Evolutionary conservation across 2,888 invertebrate species (phyloP), one percentile per base, ranked within the genome.

Genomic region (Cacoxenus indagator): DNA sequence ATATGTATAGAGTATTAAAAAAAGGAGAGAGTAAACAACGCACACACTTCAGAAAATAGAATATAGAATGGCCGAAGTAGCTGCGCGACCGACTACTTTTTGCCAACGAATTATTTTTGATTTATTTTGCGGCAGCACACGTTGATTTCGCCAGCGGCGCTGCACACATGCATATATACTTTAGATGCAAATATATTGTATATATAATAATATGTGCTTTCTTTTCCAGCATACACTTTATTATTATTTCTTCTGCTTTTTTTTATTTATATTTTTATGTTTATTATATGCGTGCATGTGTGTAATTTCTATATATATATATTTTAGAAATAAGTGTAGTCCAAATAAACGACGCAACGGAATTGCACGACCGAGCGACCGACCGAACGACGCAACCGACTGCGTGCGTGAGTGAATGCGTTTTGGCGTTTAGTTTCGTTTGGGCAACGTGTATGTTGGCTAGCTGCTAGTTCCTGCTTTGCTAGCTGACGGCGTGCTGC

Each of bases 261-360:
- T 37, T 66, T 73, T 59, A 54, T 65, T 67, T 69, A 69, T 77
- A 73, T 79, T 71, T 75, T 71, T 71, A 72, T 74, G 72, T 81
- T 78, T 81, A 73, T 77, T 76, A 71, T 81, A 79, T 78, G 80
- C 74, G 17, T 54, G 3, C 22, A 17, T 54, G 6, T 54, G 9
- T 54, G 22, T 54, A 11, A 76, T 70, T 62, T 71, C 68, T 65
- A 55, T 67, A 45, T 67, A 67, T 67, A 67, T 65, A 73, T 72
- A 75, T 80, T 82, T 82, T 81, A 81, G 80, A 81, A 81, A 81
- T 82, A 81, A 81, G 82, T 82, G 81, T 82, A 81, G 76, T 81
- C 80, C 80, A 82, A 81, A 81, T 43, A 24, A 62, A 43, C 22
- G 43, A 48, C 37, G 37, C 37, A 14, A 37, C 37, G 37, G 37